These are phyloP conservation scores for Chaetodon trifascialis DNA, from an alignment of 2,113 vertebrate species.

Conservation along the genomic window DNA sequence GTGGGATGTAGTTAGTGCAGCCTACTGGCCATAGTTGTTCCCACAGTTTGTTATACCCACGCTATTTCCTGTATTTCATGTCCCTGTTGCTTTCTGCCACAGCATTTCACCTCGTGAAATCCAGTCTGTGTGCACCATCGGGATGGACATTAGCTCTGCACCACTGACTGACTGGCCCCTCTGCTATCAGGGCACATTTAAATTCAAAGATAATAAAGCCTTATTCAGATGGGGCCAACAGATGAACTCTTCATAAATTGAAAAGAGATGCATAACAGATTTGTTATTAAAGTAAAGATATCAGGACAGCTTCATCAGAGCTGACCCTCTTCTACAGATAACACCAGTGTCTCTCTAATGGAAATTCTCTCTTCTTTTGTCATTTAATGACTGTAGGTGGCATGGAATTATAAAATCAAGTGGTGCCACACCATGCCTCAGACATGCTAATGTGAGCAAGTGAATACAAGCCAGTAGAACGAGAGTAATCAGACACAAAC, in stretches of 20 bases:
- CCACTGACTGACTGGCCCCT: not conserved
- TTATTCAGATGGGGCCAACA: not conserved
- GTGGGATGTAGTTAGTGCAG: not conserved
- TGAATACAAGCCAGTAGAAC: constrained; percentile 2
- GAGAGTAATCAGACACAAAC: not conserved
- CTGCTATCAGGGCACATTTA: not conserved
- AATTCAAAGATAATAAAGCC: not conserved
- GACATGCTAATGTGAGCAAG: constrained; percentile 20
- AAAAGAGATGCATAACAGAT: too few relatives aligned
- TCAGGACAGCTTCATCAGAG: not conserved
- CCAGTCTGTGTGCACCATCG: not conserved
- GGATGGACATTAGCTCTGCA: not conserved
- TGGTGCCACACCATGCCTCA: not conserved
- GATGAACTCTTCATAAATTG: not conserved
- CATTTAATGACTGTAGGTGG: not conserved
- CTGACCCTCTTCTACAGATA: constrained; percentile 1
- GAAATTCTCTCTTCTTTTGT: not conserved
- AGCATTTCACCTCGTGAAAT: too few relatives aligned
- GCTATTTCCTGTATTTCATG: too few relatives aligned
- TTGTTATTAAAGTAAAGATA: constrained; percentile 1
- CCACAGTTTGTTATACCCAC: too few relatives aligned
- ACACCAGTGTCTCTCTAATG: not conserved
- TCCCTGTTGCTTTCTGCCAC: too few relatives aligned
- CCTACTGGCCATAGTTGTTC: not conserved
- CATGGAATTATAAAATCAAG: constrained; percentile 9